Conservation (phyloP, 2,888 invertebrate species). For the Homarus gammarus region DNA sequence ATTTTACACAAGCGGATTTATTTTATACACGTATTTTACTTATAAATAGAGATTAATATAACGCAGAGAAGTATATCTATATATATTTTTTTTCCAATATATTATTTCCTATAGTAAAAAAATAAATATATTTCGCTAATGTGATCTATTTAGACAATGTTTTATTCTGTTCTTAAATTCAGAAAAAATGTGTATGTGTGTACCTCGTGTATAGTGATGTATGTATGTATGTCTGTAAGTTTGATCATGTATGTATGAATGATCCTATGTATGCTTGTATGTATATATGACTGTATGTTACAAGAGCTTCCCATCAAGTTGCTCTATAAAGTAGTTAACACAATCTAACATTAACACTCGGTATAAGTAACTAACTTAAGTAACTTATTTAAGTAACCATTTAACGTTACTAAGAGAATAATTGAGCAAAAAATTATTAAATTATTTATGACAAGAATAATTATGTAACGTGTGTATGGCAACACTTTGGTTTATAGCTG, state of each 20-base stretch:
- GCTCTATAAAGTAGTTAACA: too few relatives aligned
- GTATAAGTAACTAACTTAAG: too few relatives aligned
- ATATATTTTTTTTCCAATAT: conserved; percentile 41
- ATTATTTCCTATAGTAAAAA: conserved; percentile 69
- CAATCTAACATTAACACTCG: too few relatives aligned
- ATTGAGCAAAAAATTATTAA: too few relatives aligned
- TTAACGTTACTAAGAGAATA: too few relatives aligned
- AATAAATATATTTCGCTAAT: conserved; percentile 74
- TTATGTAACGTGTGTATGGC: too few relatives aligned
- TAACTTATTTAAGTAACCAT: too few relatives aligned
- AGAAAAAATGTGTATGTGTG: conserved; percentile 30
- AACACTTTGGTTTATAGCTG: too few relatives aligned
- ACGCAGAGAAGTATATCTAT: conserved; percentile 39
- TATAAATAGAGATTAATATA: conserved; percentile 35
- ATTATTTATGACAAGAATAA: too few relatives aligned
- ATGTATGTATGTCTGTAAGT: not conserved
- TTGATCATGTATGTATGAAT: conserved; percentile 24
- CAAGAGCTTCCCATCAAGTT: too few relatives aligned
- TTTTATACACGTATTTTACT: conserved; percentile 23
- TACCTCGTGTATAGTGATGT: conserved; percentile 27
- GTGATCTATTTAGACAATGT: conserved; percentile 40
- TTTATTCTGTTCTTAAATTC: conserved; percentile 5
- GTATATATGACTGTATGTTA: conserved; percentile 40
- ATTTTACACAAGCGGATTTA: conserved; percentile 6
- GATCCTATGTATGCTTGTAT: conserved; percentile 38